phyloP scores from a whole-genome alignment of 2,888 invertebrate species.

The Selenia dentaria region DNA sequence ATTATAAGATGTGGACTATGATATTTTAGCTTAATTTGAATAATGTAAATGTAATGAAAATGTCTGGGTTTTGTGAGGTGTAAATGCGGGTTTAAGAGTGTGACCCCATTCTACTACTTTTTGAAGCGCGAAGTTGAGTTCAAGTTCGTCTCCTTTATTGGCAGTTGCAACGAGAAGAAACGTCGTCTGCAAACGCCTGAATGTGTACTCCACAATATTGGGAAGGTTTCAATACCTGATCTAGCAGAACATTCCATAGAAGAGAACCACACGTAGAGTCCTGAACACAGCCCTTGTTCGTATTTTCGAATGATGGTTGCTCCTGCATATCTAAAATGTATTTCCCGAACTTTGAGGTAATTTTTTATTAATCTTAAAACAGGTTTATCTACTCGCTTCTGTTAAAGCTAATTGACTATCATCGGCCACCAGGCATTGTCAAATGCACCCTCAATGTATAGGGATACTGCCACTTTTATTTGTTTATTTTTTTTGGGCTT shows the following conservation, averaged over 20 bases:
- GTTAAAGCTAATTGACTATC: slow-evolving; percentile 1
- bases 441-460: neutral
- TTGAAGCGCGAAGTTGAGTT: neutral
- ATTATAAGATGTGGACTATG: too few relatives aligned
- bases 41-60: too few relatives aligned
- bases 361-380: too few relatives aligned
- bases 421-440: too few relatives aligned
- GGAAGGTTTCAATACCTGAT: neutral
- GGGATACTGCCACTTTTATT: neutral
- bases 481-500: neutral
- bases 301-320: too few relatives aligned
- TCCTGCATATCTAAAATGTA: too few relatives aligned
- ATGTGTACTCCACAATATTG: neutral
- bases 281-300: slow-evolving; percentile 4
- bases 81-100: neutral
- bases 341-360: too few relatives aligned
- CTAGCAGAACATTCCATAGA: slow-evolving; percentile 2
- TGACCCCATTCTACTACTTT: neutral
- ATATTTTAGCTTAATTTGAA: too few relatives aligned
- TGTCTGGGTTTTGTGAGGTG: neutral
- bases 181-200: neutral
- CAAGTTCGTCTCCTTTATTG: neutral
- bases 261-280: slow-evolving; percentile 3
- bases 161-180: neutral
- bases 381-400: too few relatives aligned